Evolutionary conservation across 2,797 vertebrate genomes (phyloP).

Genomic region (Strix occidentalis): DNA sequence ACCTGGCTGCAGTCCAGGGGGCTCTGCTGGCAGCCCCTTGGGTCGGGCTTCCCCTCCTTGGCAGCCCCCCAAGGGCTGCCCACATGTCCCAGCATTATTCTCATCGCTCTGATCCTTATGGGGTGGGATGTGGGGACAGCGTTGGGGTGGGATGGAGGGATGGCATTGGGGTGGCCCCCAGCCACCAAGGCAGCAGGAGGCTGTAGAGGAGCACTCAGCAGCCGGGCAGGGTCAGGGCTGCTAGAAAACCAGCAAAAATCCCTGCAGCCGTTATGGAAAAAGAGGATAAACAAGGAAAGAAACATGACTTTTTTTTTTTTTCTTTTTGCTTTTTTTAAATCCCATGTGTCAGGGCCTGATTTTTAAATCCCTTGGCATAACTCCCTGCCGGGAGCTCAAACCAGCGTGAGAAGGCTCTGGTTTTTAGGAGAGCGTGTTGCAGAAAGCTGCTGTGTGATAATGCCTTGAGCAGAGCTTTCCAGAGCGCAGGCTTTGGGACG

Average conservation of each 20-base stretch:
- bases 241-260: background rate
- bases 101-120: rapidly evolving
- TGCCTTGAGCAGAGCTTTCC: background rate
- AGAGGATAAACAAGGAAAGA: constrained; percentile 53
- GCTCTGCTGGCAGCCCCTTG: background rate
- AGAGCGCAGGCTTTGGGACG: background rate
- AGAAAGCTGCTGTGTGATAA: background rate
- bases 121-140: background rate
- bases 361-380: constrained; percentile 17
- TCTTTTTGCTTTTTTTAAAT: background rate
- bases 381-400: background rate
- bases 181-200: background rate
- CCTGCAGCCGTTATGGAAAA: constrained; percentile 50
- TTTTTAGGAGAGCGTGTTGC: background rate
- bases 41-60: background rate
- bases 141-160: background rate
- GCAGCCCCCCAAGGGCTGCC: background rate
- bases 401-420: background rate
- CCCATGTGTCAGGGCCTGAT: background rate
- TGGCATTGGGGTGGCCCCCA: background rate
- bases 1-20: background rate
- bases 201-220: background rate
- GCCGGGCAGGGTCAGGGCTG: background rate
- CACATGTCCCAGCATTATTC: rapidly evolving
- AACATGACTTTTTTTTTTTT: background rate